Base-by-base conservation (phyloP, 1,140 invertebrate genomes). In the Drosophila mauritiana region DNA sequence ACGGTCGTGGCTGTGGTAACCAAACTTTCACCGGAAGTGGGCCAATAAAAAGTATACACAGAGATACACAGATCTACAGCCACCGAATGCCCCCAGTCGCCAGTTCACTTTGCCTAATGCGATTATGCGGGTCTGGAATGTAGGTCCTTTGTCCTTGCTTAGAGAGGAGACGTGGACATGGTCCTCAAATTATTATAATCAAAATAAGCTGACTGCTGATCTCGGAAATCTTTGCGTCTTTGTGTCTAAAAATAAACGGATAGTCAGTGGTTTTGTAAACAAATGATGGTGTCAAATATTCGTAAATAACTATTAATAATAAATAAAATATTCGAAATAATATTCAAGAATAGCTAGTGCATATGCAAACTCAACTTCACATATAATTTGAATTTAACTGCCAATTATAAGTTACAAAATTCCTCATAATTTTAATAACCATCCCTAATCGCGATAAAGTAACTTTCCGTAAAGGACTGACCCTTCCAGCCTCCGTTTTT, bases 71-170 rank as follows among this genome's bases (percentile, higher is more conserved):
- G 22, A 40, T 51, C 31, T 31, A 31, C 31, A 31, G 8, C 45
- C 20, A 51, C 20, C 15, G 20, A 45, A 55, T 70, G 61, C 51
- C 59, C 42, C 69, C 40, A 36, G 57, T 73, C 76, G 74, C 25
- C 58, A 46, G 70, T 51, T 73, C 62, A 43, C 52, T 57, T 78
- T 65, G 53, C 58, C 79, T 88, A 88, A 88, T 88, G 84, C 83
- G 84, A 83, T 88, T 88, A 77, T 61, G 68, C 53, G 78, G 31
- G 39, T 5, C 39, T 54, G 25, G 13, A 54, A 12, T 42, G 53
- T 73, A 37, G 55, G 55, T 27, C 37, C 58, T n/a, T 55, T 20
- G 22, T 4, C 13, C 17, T 25, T 0, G 0, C 22, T 17, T 27
- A 40, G 53, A 22, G 37, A 40, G 17, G 52, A 37, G 52, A 22